Evolutionary conservation across 2,888 invertebrate genomes (phyloP).

Genomic region (Folsomia candida): DNA sequence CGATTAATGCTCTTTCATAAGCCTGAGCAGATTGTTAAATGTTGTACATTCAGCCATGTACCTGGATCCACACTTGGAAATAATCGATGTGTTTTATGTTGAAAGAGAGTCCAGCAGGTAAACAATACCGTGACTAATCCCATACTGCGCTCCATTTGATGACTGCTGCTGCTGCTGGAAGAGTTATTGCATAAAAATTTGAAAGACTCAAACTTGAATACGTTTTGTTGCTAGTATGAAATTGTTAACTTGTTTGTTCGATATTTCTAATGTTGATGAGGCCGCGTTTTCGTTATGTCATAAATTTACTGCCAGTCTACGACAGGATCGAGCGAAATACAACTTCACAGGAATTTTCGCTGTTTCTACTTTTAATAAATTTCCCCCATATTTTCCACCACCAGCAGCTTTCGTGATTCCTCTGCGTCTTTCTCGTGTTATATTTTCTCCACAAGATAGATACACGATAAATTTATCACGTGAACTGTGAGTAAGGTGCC

Average conservation of each 20-base stretch:
- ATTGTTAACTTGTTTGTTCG: slow-evolving; percentile 7
- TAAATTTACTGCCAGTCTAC: not conserved
- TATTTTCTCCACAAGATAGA: not conserved
- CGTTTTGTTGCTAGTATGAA: not conserved
- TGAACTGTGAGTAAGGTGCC: not conserved
- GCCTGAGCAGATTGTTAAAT: too few relatives aligned
- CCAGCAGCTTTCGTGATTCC: not conserved
- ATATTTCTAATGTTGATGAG: not conserved
- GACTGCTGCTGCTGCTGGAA: not conserved
- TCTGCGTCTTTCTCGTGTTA: not conserved
- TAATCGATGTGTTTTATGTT: not conserved
- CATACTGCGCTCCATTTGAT: not conserved
- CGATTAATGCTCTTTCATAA: too few relatives aligned
- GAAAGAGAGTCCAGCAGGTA: not conserved
- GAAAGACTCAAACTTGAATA: not conserved
- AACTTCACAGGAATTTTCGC: not conserved
- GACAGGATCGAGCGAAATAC: not conserved
- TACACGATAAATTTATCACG: too few relatives aligned
- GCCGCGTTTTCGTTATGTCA: not conserved
- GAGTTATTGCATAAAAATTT: not conserved
- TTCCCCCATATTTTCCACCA: not conserved
- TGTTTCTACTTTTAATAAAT: slow-evolving; percentile 1
- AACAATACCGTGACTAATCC: not conserved
- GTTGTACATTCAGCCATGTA: not conserved
- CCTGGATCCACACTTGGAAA: not conserved